phyloP scores from a whole-genome alignment of 2,797 vertebrate genomes.

The Simalia tracyae region DNA sequence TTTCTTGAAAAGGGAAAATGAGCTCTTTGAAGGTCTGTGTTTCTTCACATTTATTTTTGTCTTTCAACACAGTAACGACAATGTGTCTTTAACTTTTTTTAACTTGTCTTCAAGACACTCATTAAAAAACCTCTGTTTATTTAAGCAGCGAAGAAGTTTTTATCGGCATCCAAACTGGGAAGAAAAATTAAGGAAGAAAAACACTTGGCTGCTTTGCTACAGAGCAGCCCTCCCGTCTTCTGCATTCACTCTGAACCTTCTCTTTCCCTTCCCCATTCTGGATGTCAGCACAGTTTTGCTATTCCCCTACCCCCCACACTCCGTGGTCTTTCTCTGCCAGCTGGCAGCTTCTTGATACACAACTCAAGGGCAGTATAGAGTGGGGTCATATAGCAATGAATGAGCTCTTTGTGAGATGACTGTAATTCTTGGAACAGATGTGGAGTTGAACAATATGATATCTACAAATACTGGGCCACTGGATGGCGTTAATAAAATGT shows the following conservation, averaged over 20 bases:
- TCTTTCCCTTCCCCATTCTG: constrained; percentile 10
- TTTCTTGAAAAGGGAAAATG: not conserved
- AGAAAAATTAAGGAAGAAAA: constrained; percentile 68
- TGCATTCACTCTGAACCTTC: constrained; percentile 28
- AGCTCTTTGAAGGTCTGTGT: constrained; percentile 17
- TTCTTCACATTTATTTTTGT: constrained; percentile 74
- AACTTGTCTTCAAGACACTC: constrained; percentile 42
- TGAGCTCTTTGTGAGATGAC: constrained; percentile 66
- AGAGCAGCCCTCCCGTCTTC: constrained; percentile 29
- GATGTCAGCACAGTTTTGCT: constrained; percentile 36
- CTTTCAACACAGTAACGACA: constrained; percentile 36
- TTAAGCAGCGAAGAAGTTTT: constrained; percentile 70
- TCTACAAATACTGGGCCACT: constrained; percentile 43
- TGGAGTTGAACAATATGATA: constrained; percentile 42
- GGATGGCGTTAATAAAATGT: constrained; percentile 43
- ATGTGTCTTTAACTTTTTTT: not conserved
- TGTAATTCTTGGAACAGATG: constrained; percentile 55
- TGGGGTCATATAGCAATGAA: constrained; percentile 61
- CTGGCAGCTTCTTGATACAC: constrained; percentile 53
- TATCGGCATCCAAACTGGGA: constrained; percentile 72
- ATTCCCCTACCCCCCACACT: constrained; percentile 10
- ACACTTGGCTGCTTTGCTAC: constrained; percentile 66
- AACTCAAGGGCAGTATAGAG: constrained; percentile 43
- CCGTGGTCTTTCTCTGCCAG: constrained; percentile 36
- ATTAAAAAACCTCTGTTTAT: constrained; percentile 66